Evolutionary conservation across 1,140 invertebrate species (phyloP).

Genomic region (Ctenoplectra terminalis): DNA sequence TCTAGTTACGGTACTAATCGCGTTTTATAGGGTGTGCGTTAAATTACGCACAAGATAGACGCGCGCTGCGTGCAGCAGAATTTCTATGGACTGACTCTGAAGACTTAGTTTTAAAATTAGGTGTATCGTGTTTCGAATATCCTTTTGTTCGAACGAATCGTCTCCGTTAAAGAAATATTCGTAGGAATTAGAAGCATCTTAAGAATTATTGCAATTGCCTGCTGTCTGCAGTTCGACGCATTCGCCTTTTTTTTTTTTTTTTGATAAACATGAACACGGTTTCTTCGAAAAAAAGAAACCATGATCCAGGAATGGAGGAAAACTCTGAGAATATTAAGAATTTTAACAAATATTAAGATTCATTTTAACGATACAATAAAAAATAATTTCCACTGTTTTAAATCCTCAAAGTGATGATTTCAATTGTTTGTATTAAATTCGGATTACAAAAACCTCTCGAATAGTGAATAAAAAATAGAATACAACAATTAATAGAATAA

Average conservation of each 20-base stretch:
- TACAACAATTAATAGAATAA: no score
- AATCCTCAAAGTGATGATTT: no score
- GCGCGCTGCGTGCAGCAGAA: constrained; percentile 34
- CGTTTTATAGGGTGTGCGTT: constrained; percentile 2
- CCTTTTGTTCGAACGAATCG: background rate
- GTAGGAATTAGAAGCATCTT: background rate
- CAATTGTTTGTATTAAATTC: no score
- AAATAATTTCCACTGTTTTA: no score
- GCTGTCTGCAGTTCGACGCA: background rate
- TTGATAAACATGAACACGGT: no score
- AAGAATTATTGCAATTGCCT: background rate
- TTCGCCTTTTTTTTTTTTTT: background rate
- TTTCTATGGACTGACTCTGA: constrained; percentile 59
- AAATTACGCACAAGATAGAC: background rate
- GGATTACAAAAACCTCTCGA: no score
- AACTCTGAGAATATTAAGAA: background rate
- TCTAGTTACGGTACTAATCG: constrained; percentile 49
- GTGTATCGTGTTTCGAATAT: constrained; percentile 24
- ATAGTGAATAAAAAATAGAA: no score
- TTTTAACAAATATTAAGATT: background rate
- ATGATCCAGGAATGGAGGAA: background rate
- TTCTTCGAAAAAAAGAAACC: background rate
- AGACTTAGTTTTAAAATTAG: constrained; percentile 61
- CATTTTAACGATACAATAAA: no score
- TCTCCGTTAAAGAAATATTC: constrained; percentile 1